Conservation (phyloP, 2,888 invertebrate species). For the Lapara coniferarum region DNA sequence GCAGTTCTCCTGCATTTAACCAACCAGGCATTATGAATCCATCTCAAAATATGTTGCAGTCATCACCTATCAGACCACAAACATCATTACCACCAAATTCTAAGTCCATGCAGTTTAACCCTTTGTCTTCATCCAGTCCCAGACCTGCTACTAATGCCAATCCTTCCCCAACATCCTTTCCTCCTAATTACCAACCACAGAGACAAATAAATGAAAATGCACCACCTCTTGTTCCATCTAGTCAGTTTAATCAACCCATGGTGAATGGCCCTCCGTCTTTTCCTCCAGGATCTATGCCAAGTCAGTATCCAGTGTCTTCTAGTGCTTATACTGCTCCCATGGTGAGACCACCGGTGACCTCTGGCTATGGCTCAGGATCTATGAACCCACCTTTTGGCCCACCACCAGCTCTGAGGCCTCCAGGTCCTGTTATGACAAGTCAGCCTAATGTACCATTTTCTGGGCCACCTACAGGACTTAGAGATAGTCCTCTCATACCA, state of each 20-base stretch:
- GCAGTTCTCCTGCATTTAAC: conserved; percentile 75
- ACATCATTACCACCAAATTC: conserved; percentile 38
- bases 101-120: conserved; percentile 36
- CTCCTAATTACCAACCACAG: conserved; percentile 54
- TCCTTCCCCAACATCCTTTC: conserved; percentile 55
- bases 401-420: conserved; percentile 46
- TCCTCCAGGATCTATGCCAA: conserved; percentile 35
- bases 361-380: conserved; percentile 46
- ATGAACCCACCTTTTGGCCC: conserved; percentile 44
- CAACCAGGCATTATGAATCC: conserved; percentile 57
- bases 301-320: conserved; percentile 47
- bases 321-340: conserved; percentile 48
- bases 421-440: conserved; percentile 45
- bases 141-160: conserved; percentile 53
- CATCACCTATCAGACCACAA: conserved; percentile 59
- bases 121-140: conserved; percentile 50
- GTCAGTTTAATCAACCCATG: conserved; percentile 67
- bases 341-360: conserved; percentile 43
- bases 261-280: conserved; percentile 65
- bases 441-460: conserved; percentile 59
- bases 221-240: conserved; percentile 74
- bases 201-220: conserved; percentile 75
- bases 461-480: conserved; percentile 44
- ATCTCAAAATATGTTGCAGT: conserved; percentile 52
- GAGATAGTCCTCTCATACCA: conserved; percentile 57